These are phyloP conservation scores for Onychostruthus taczanowskii DNA, from an alignment of 2,113 vertebrate genomes.

Conservation along the genomic window DNA sequence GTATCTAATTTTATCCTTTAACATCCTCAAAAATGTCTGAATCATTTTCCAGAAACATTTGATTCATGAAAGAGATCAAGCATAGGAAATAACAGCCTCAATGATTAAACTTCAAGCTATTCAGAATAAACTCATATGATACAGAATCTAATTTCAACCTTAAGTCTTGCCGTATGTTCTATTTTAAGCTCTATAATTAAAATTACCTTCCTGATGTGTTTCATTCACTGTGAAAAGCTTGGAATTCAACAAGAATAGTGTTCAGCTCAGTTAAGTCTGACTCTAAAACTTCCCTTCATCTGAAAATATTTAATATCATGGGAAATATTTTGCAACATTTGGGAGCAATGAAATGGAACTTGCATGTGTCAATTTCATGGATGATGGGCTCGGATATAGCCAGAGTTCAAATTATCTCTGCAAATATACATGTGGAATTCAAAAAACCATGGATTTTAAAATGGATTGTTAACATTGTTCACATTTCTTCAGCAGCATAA, in stretches of 20 bases:
- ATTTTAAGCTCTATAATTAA: slow-evolving; percentile 20
- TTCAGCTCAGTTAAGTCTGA: background rate
- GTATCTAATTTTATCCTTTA: background rate
- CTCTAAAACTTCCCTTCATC: background rate
- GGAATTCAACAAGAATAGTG: background rate
- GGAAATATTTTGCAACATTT: background rate
- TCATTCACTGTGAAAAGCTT: background rate
- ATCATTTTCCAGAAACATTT: background rate
- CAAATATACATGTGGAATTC: background rate
- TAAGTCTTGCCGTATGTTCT: background rate
- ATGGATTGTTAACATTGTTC: background rate
- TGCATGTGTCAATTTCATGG: background rate
- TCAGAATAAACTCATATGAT: background rate
- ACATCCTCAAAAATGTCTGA: background rate
- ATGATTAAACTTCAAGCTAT: background rate
- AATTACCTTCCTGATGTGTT: background rate
- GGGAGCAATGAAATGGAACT: background rate
- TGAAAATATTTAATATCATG: background rate
- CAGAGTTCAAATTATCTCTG: slow-evolving; percentile 5
- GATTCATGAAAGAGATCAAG: background rate
- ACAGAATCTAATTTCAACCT: background rate
- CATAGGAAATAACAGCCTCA: background rate
- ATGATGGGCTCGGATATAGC: background rate
- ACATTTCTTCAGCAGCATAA: background rate
- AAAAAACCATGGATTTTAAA: background rate